phyloP scores from a whole-genome alignment of 35 echinoderm and acorn worm species.

The Holothuria glaberrima region DNA sequence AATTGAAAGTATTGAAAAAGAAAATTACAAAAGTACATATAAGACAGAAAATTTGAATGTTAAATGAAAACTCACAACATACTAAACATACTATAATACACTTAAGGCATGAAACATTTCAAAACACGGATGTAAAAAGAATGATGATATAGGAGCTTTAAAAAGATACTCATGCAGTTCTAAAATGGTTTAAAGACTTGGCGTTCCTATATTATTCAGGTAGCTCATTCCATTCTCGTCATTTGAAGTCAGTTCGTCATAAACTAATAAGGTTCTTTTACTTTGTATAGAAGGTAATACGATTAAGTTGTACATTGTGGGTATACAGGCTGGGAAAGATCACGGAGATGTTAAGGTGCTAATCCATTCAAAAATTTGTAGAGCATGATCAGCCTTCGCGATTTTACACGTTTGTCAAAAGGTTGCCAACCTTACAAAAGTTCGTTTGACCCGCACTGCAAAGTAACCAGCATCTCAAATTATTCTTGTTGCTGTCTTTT shows the following conservation, averaged over 20 bases:
- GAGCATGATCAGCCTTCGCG: conserved; percentile 5
- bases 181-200: too few species aligned
- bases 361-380: conserved; percentile 21
- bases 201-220: too few species aligned
- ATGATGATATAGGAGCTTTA: too few species aligned
- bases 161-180: too few species aligned
- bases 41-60: too few species aligned
- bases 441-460: background rate
- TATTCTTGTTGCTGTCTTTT: conserved; percentile 9
- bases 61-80: too few species aligned
- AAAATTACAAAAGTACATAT: too few species aligned
- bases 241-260: background rate
- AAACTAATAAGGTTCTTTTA: background rate
- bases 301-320: background rate
- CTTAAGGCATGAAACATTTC: too few species aligned
- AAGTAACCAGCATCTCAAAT: background rate
- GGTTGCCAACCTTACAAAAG: conserved; percentile 12
- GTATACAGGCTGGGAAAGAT: conserved; percentile 11
- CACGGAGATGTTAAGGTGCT: conserved; percentile 1
- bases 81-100: too few species aligned
- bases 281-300: background rate
- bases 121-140: too few species aligned
- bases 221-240: conserved; percentile 3
- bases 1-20: too few species aligned
- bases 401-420: background rate